Percentiles rank a stretch among this genome's conserved stretches.
Conservation (phyloP, 2,888 invertebrate species). For the Malthinus flaveolus region DNA sequence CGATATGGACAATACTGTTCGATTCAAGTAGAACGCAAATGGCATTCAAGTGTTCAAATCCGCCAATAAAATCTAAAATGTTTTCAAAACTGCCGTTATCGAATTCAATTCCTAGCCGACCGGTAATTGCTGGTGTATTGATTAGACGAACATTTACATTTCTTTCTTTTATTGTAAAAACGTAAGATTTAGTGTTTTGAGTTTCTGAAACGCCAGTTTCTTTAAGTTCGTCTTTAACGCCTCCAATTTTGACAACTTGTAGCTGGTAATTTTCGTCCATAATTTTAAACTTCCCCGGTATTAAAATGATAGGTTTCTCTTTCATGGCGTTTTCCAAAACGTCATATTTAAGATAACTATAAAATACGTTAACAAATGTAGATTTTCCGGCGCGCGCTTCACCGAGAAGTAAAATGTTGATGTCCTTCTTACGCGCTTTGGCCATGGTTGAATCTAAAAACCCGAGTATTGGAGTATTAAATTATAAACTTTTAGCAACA, state of each 20-base stretch:
- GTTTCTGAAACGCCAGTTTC: slow-evolving; percentile 28
- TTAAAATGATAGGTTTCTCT: slow-evolving; percentile 18
- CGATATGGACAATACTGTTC: slow-evolving; percentile 34
- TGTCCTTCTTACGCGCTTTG: no score
- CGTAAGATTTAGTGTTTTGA: slow-evolving; percentile 4
- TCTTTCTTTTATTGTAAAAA: neutral
- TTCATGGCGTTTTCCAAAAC: slow-evolving; percentile 23
- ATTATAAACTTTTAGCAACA: no score
- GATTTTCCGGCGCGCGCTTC: slow-evolving; percentile 46
- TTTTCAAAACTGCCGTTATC: slow-evolving; percentile 43
- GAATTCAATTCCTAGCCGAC: slow-evolving; percentile 38
- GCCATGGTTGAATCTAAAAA: no score
- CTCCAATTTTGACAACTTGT: slow-evolving; percentile 17
- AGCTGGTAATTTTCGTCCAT: slow-evolving; percentile 27
- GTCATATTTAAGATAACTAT: slow-evolving; percentile 40
- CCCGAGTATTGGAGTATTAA: no score
- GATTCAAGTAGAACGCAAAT: slow-evolving; percentile 31
- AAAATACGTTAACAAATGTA: slow-evolving; percentile 44
- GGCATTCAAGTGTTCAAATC: slow-evolving; percentile 23
- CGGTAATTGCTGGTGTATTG: slow-evolving; percentile 33
- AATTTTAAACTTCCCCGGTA: slow-evolving; percentile 28
- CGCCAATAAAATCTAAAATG: slow-evolving; percentile 29
- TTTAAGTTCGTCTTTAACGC: slow-evolving; percentile 23
- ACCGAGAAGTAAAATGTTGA: slow-evolving; percentile 44
- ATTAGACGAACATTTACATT: slow-evolving; percentile 12